Evolutionary conservation across 1,140 invertebrate genomes (phyloP), one percentile per base, ranked within the genome.

Genomic region (Heliconius hermathena): DNA sequence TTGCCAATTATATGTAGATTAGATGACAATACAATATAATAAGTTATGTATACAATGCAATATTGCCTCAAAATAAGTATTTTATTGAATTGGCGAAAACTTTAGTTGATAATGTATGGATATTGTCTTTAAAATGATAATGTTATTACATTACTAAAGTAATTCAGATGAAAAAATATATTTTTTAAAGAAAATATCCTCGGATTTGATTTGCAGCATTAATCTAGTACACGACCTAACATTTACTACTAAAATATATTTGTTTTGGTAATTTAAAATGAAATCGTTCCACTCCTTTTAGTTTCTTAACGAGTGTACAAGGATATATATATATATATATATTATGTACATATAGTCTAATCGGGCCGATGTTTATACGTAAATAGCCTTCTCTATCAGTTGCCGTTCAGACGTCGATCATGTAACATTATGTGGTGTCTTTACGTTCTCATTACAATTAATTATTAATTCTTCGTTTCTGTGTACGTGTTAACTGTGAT

Each of bases 381-480:
- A 66, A 66, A 66, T 66, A 66, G 60, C 60, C 60, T 66, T 66
- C 60, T 22, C 60, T 66, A 66, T 66, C 60, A 66, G 60, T 66
- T n/a, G 60, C 60, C 60, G 60, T 66, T 66, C 60, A 26, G 60
- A 29, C 60, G 60, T 66, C 60, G 60, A 66, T 66, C 60, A 29
- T 66, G 26, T 29, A 66, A 66, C 60, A 66, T 66, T 29, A 29
- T 29, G 22, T 8, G 11, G 22, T 66, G 26, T 66, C 26, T 66
- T 29, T 52, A 20, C 49, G 18, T 52, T 20, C 5, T 8, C 49
- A 60, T 60, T 60, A 16, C 13, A 66, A 0, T 66, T 66, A 66
- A 66, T 26, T 26, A 66, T 26, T 66, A 66, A 66, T 29, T 66
- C 41, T 16, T 16, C 11, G 26, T 66, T 66, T 29, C 60, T 66